These are phyloP conservation scores for Sacculina carcini DNA, from an alignment of 2,888 invertebrate species.

Conservation along the genomic window DNA sequence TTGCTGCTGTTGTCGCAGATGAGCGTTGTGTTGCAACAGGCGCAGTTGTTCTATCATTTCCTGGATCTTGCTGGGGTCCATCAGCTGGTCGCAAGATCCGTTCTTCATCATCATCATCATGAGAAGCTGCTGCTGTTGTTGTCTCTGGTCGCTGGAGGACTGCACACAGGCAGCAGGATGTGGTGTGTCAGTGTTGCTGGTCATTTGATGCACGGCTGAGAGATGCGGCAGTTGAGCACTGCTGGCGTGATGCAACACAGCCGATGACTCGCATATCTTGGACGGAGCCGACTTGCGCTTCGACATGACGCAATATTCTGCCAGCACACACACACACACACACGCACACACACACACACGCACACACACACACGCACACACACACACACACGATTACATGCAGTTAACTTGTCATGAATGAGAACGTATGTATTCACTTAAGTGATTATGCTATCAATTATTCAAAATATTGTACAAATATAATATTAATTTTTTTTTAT, in stretches of 20 bases:
- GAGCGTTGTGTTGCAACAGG: neutral
- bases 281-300: neutral
- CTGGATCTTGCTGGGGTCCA: neutral
- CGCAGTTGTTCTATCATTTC: neutral
- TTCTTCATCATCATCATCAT: neutral
- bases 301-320: too few species aligned
- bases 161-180: neutral
- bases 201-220: neutral
- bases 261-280: neutral
- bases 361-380: too few species aligned
- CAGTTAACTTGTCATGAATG: too few species aligned
- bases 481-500: too few species aligned
- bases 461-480: too few species aligned
- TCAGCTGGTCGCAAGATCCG: too few species aligned
- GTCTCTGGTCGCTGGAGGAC: neutral
- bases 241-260: neutral
- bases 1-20: neutral
- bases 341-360: too few species aligned
- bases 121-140: neutral
- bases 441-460: too few species aligned
- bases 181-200: neutral
- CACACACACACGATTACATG: too few species aligned
- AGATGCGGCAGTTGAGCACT: neutral
- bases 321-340: too few species aligned
- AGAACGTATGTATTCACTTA: too few species aligned